These are phyloP conservation scores for Crax fasciolata DNA, from an alignment of 2,797 vertebrate species.

Conservation along the genomic window DNA sequence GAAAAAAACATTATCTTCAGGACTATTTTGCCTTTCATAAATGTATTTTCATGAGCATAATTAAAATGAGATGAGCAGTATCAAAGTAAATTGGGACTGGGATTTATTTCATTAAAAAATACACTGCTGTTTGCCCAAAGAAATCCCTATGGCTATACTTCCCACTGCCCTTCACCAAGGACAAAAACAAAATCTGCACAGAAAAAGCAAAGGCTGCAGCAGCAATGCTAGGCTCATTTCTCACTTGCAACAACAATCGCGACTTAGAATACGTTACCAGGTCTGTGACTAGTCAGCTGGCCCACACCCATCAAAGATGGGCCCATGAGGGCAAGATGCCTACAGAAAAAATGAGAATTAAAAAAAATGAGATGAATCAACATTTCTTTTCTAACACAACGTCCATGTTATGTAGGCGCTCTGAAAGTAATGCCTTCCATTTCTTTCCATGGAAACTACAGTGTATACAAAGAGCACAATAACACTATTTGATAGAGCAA, in stretches of 20 bases:
- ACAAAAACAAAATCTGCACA: background rate
- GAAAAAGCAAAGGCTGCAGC: background rate
- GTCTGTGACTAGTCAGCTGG: background rate
- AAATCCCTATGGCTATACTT: background rate
- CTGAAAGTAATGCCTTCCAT: background rate
- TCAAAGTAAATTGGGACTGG: background rate
- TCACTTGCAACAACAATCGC: background rate
- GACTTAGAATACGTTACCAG: background rate
- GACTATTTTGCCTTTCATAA: background rate
- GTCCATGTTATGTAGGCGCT: background rate
- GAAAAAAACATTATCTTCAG: background rate
- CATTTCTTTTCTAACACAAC: background rate
- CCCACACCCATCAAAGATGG: background rate
- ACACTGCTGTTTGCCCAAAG: background rate
- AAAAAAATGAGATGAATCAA: background rate
- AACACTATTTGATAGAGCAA: background rate
- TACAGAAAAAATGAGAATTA: background rate
- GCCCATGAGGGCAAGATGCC: background rate
- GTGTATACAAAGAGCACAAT: background rate
- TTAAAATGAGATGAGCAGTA: background rate
- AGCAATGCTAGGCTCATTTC: background rate
- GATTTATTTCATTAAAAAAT: conserved; percentile 17
- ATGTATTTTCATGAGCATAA: background rate
- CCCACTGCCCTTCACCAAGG: background rate
- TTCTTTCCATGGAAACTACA: background rate